Evolutionary conservation across 1,140 invertebrate species (phyloP).

Genomic region (Aphidius gifuensis): DNA sequence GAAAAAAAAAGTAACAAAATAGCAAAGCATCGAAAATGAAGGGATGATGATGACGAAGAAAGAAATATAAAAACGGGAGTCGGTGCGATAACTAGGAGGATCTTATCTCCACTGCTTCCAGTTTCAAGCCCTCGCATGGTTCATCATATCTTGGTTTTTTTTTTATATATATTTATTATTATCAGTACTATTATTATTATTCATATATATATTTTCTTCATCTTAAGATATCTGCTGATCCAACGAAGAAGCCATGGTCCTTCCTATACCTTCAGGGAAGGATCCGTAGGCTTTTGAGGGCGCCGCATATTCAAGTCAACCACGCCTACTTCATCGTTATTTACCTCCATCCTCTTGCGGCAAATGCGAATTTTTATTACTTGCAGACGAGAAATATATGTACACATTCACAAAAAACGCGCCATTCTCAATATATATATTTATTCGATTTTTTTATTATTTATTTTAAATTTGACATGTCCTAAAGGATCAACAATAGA

Average conservation of each 20-base stretch:
- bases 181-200: background rate
- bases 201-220: background rate
- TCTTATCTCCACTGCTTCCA: conserved; percentile 46
- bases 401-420: background rate
- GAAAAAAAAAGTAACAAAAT: too few species aligned
- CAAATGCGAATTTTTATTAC: conserved; percentile 40
- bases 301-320: conserved; percentile 43
- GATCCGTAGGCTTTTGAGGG: conserved; percentile 40
- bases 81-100: conserved; percentile 47
- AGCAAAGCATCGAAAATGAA: background rate
- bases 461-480: too few species aligned
- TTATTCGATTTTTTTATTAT: too few species aligned
- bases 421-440: too few species aligned
- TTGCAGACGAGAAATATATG: background rate
- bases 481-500: too few species aligned
- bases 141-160: background rate
- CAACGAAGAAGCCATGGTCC: conserved; percentile 13
- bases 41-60: background rate
- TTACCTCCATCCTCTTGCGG: conserved; percentile 40
- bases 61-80: conserved; percentile 37
- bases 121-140: conserved; percentile 33
- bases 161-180: background rate
- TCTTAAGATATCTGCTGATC: background rate
- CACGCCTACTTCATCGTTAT: conserved; percentile 46
- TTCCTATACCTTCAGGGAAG: conserved; percentile 35